phyloP scores from a whole-genome alignment of 2,888 invertebrate genomes.

The Cremastinae sp. region DNA sequence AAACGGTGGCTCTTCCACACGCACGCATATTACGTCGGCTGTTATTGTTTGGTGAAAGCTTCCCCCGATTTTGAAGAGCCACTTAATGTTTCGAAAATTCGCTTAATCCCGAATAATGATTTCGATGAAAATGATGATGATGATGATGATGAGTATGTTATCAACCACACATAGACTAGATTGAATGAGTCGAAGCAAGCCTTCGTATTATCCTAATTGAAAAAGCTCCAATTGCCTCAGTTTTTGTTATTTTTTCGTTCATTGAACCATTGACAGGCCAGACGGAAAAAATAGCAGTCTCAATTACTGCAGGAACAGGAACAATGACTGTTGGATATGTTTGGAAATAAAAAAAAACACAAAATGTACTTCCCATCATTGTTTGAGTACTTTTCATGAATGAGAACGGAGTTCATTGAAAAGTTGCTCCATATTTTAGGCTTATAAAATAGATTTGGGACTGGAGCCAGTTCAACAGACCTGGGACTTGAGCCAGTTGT shows the following conservation, averaged over 20 bases:
- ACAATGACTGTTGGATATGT: too few species aligned
- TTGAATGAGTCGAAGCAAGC: constrained; percentile 19
- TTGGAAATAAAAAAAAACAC: too few species aligned
- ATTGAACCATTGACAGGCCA: constrained; percentile 15
- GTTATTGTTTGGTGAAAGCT: constrained; percentile 1
- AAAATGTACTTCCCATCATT: too few species aligned
- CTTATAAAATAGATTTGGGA: too few species aligned
- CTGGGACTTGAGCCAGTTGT: too few species aligned
- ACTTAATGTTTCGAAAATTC: constrained; percentile 53
- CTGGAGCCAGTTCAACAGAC: too few species aligned
- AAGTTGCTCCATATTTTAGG: too few species aligned
- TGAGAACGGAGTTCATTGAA: too few species aligned
- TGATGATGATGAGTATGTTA: constrained; percentile 16
- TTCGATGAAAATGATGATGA: constrained; percentile 22
- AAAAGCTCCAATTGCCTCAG: constrained; percentile 28
- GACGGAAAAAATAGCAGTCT: neutral
- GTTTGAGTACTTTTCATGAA: too few species aligned
- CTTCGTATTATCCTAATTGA: constrained; percentile 42
- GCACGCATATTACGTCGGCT: constrained; percentile 24
- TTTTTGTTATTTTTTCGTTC: neutral
- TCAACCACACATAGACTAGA: constrained; percentile 15
- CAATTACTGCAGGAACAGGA: too few species aligned
- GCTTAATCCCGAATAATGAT: constrained; percentile 56
- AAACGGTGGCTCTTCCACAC: constrained; percentile 7
- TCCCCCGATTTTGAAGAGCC: constrained; percentile 41